Percentiles rank a stretch among this genome's conserved stretches.
phyloP scores from a whole-genome alignment of 2,113 vertebrate species.

The Collichthys lucidus region DNA sequence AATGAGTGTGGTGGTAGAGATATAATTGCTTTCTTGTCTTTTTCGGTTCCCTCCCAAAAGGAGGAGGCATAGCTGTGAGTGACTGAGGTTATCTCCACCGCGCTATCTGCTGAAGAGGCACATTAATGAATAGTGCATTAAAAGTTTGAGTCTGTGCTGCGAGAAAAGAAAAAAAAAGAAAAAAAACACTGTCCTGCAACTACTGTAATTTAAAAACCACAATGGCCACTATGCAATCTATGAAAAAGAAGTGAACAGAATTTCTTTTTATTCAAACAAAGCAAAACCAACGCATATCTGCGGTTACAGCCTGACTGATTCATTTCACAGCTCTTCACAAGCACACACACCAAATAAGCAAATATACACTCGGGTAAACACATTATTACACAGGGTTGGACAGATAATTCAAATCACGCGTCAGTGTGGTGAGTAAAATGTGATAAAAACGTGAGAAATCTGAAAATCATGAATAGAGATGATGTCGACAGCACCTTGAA shows the following conservation, averaged over 20 bases:
- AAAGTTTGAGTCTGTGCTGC: conserved; percentile 68
- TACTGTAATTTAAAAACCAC: conserved; percentile 68
- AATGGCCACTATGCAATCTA: conserved; percentile 61
- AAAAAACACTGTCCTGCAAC: conserved; percentile 53
- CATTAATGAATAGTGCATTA: conserved; percentile 82
- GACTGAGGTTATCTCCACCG: conserved; percentile 77
- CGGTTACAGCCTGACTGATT: conserved; percentile 62
- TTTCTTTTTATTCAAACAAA: conserved; percentile 61
- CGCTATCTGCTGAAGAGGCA: conserved; percentile 81
- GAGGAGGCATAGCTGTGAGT: conserved; percentile 72
- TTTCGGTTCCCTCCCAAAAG: conserved; percentile 73
- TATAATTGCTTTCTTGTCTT: conserved; percentile 84
- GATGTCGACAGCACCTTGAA: conserved; percentile 4
- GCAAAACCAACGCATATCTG: conserved; percentile 39
- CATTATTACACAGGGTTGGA: conserved; percentile 19
- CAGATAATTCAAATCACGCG: conserved; percentile 25
- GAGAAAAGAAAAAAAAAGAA: background rate
- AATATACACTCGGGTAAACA: conserved; percentile 46
- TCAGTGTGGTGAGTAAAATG: conserved; percentile 2
- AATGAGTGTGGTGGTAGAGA: conserved; percentile 72
- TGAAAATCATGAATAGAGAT: background rate
- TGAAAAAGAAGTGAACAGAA: conserved; percentile 48
- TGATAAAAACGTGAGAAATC: background rate
- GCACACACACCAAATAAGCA: conserved; percentile 30
- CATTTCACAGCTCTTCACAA: conserved; percentile 50